Evolutionary conservation across 2,888 invertebrate genomes (phyloP).

Genomic region (Kryphioiulus occultus): DNA sequence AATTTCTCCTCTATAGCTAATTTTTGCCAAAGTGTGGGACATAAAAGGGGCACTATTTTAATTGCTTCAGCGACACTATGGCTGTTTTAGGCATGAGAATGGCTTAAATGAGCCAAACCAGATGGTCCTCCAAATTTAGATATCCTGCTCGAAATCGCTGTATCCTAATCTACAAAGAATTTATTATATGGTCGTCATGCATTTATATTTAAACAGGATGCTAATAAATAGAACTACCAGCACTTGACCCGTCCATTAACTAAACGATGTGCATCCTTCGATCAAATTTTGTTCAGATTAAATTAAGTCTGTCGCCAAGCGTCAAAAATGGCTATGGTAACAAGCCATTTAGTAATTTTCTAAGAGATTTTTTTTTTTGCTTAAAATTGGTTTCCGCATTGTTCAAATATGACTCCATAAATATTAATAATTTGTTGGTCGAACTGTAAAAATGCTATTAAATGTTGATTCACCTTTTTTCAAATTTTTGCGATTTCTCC

Average conservation of each 20-base stretch:
- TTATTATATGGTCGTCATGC: conserved; percentile 17
- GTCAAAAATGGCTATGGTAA: too few species aligned
- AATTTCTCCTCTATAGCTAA: background rate
- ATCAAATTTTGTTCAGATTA: background rate
- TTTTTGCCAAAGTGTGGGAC: background rate
- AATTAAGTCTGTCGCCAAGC: background rate
- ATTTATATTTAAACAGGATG: conserved; percentile 39
- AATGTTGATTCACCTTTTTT: too few species aligned
- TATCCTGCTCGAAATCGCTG: background rate
- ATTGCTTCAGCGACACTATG: background rate
- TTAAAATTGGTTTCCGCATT: too few species aligned
- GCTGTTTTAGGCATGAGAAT: conserved; percentile 2
- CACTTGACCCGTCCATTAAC: conserved; percentile 39
- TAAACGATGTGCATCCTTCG: background rate
- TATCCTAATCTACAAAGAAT: conserved; percentile 36
- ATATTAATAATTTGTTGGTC: too few species aligned
- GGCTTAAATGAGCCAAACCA: conserved; percentile 22
- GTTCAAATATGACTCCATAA: too few species aligned
- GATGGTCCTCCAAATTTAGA: conserved; percentile 13
- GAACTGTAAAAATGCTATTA: too few species aligned
- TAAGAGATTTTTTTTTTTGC: too few species aligned
- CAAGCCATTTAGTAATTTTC: too few species aligned
- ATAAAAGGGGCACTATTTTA: background rate
- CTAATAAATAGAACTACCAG: conserved; percentile 20
- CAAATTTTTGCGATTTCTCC: too few species aligned